Evolutionary conservation across 2,888 invertebrate genomes (phyloP).

Genomic region (Bugula neritina): DNA sequence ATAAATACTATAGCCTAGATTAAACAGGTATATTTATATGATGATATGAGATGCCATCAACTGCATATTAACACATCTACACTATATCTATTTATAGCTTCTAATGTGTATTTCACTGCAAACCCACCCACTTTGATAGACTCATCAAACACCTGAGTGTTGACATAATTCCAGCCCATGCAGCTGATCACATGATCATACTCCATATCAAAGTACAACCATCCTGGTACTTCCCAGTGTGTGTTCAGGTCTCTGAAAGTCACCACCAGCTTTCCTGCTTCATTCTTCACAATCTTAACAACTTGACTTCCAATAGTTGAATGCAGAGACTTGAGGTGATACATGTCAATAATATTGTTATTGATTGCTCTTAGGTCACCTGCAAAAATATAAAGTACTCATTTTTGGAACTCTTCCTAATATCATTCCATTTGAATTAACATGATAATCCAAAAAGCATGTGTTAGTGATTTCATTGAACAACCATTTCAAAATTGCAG

Average conservation of each 20-base stretch:
- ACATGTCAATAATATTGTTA: conserved; percentile 29
- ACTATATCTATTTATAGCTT: too few relatives aligned
- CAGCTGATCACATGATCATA: conserved; percentile 25
- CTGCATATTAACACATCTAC: too few relatives aligned
- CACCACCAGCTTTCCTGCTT: conserved; percentile 17
- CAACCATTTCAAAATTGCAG: not conserved
- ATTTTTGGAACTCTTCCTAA: too few relatives aligned
- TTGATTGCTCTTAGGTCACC: conserved; percentile 26
- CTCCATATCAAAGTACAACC: conserved; percentile 15
- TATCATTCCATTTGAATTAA: too few relatives aligned
- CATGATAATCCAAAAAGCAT: not conserved
- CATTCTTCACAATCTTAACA: conserved; percentile 18
- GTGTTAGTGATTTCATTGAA: too few relatives aligned
- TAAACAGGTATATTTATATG: too few relatives aligned
- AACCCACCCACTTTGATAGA: not conserved
- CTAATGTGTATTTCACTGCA: too few relatives aligned
- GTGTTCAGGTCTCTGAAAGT: not conserved
- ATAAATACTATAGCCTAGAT: too few relatives aligned
- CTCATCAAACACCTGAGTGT: conserved; percentile 18
- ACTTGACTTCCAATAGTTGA: not conserved
- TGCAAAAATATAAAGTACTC: too few relatives aligned
- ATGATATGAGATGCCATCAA: too few relatives aligned
- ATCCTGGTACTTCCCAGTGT: conserved; percentile 21
- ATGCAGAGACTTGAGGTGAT: conserved; percentile 28
- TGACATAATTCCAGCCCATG: conserved; percentile 24